phyloP scores from a whole-genome alignment of 2,888 invertebrate species.

The Sphecodes monilicornis region DNA sequence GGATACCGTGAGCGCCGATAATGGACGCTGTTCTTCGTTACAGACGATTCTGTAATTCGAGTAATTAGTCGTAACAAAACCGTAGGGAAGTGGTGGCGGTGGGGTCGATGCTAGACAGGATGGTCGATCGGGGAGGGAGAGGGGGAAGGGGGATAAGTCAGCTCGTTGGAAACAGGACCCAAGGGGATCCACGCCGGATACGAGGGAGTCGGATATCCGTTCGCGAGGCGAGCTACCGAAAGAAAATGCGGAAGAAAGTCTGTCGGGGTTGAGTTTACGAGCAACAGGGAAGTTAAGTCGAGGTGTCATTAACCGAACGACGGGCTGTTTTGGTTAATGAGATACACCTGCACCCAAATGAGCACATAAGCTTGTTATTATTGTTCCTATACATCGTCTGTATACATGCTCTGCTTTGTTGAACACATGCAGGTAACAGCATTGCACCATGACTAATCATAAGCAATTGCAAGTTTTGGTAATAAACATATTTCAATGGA shows the following conservation, averaged over 20 bases:
- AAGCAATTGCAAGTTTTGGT: background rate
- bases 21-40: slow-evolving; percentile 44
- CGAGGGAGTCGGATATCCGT: slow-evolving; percentile 54
- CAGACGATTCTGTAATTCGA: slow-evolving; percentile 49
- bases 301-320: slow-evolving; percentile 67
- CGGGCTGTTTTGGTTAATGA: slow-evolving; percentile 68
- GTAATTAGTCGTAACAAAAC: slow-evolving; percentile 57
- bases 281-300: slow-evolving; percentile 58
- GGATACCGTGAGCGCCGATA: slow-evolving; percentile 11
- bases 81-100: background rate
- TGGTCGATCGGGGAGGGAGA: fast-evolving
- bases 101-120: background rate
- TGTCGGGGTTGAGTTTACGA: slow-evolving; percentile 60
- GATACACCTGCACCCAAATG: slow-evolving; percentile 54
- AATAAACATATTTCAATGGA: too few species aligned
- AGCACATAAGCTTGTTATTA: slow-evolving; percentile 10
- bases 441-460: background rate
- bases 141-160: background rate
- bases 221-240: slow-evolving; percentile 26
- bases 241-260: slow-evolving; percentile 58
- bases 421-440: background rate
- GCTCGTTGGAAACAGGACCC: slow-evolving; percentile 33
- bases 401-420: background rate
- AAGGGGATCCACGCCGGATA: slow-evolving; percentile 39
- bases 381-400: background rate